Evolutionary conservation across 2,888 invertebrate genomes (phyloP).

Genomic region (Colostygia pectinataria): DNA sequence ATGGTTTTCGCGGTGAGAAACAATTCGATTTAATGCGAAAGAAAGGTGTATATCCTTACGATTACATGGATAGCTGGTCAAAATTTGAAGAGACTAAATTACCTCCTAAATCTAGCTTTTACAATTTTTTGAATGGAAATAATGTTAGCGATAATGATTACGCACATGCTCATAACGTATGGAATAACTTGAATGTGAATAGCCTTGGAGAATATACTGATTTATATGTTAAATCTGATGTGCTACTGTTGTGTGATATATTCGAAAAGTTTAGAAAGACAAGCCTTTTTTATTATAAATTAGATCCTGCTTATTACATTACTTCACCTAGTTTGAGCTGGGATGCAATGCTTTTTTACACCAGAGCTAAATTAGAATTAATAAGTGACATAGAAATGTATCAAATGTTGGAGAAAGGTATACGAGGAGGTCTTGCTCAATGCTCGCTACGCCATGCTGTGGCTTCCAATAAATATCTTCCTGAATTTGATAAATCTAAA

Average conservation of each 20-base stretch:
- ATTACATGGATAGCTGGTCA: constrained; percentile 7
- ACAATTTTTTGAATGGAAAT: constrained; percentile 3
- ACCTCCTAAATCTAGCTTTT: constrained; percentile 4
- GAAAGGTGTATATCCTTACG: no score
- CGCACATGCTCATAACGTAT: neutral
- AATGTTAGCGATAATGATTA: constrained; percentile 5
- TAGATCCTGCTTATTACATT: no score
- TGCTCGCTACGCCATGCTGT: constrained; percentile 6
- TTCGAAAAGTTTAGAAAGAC: no score
- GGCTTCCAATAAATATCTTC: constrained; percentile 6
- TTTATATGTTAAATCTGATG: no score
- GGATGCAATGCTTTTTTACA: no score
- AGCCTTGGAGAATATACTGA: constrained; percentile 14
- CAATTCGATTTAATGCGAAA: neutral
- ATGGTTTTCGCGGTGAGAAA: neutral
- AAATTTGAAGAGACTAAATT: constrained; percentile 1
- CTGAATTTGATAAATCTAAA: neutral
- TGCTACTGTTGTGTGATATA: no score
- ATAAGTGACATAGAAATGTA: no score
- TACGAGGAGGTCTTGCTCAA: constrained; percentile 15
- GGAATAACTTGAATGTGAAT: no score
- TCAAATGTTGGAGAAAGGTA: no score
- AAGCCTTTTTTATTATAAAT: no score
- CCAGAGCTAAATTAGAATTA: no score
- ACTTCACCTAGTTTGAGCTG: no score